phyloP scores from a whole-genome alignment of 2,888 invertebrate species.

The Blastobasis lacticolella region DNA sequence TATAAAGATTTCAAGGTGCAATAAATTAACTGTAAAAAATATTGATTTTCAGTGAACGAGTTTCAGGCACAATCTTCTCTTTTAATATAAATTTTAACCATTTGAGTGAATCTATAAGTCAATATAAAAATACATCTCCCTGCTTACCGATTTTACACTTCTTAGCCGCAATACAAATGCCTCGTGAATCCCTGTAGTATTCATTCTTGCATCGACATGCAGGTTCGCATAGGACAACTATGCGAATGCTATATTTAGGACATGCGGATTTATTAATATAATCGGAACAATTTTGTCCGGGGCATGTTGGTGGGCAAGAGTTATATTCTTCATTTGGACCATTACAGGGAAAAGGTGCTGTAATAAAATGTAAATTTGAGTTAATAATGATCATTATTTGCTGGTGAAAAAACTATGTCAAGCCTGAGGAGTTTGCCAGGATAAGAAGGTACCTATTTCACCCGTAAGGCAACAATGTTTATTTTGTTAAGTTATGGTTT shows the following conservation, averaged over 20 bases:
- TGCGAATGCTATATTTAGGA: constrained; percentile 6
- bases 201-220: constrained; percentile 20
- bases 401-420: not conserved
- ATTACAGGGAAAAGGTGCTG: constrained; percentile 16
- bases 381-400: not conserved
- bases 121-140: not conserved
- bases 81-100: not conserved
- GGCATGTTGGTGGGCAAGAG: constrained; percentile 15
- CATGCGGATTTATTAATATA: constrained; percentile 17
- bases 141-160: constrained; percentile 14
- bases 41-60: not conserved
- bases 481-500: not conserved
- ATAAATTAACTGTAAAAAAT: not conserved
- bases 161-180: constrained; percentile 16
- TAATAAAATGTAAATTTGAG: constrained; percentile 1
- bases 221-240: constrained; percentile 12
- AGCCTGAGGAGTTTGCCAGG: no score
- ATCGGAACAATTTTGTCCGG: constrained; percentile 17
- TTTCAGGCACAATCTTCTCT: not conserved
- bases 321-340: constrained; percentile 15
- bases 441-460: not conserved
- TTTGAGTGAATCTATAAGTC: not conserved
- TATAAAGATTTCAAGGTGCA: not conserved
- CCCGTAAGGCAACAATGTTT: not conserved
- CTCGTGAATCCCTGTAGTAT: constrained; percentile 16